phyloP scores from a whole-genome alignment of 2,888 invertebrate genomes.

The Morinoia aosen region DNA sequence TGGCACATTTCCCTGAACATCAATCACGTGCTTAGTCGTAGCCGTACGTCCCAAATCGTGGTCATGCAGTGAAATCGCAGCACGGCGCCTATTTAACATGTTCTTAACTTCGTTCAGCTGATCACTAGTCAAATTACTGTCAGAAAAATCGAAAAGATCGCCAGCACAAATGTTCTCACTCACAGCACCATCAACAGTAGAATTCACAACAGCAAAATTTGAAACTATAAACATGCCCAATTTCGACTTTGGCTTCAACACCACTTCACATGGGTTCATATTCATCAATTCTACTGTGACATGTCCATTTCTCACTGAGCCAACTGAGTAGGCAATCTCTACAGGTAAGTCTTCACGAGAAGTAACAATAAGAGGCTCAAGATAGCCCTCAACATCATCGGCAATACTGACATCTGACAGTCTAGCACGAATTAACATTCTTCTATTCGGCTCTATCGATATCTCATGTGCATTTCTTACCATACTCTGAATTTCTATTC shows the following conservation, averaged over 20 bases:
- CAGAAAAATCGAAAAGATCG: not conserved
- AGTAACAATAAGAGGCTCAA: not conserved
- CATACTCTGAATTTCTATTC: not conserved
- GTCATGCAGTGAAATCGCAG: not conserved
- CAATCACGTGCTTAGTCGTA: too few relatives aligned
- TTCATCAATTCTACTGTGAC: constrained; percentile 14
- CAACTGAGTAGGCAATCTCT: too few relatives aligned
- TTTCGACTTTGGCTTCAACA: not conserved
- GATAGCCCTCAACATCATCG: not conserved
- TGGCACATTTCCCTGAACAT: too few relatives aligned
- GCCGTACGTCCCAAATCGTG: not conserved
- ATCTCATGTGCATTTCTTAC: not conserved
- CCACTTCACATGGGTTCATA: not conserved
- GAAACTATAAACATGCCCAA: too few relatives aligned
- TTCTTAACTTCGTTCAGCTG: not conserved
- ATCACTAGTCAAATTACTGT: not conserved
- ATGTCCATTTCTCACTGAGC: not conserved
- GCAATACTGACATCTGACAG: not conserved
- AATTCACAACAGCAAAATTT: not conserved
- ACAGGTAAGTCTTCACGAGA: not conserved
- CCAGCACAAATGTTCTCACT: not conserved
- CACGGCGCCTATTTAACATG: not conserved
- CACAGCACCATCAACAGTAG: not conserved
- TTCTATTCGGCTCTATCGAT: too few relatives aligned
- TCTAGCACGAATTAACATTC: not conserved